Base-by-base conservation (phyloP, 2,888 invertebrate genomes). In the Desoria tigrina region DNA sequence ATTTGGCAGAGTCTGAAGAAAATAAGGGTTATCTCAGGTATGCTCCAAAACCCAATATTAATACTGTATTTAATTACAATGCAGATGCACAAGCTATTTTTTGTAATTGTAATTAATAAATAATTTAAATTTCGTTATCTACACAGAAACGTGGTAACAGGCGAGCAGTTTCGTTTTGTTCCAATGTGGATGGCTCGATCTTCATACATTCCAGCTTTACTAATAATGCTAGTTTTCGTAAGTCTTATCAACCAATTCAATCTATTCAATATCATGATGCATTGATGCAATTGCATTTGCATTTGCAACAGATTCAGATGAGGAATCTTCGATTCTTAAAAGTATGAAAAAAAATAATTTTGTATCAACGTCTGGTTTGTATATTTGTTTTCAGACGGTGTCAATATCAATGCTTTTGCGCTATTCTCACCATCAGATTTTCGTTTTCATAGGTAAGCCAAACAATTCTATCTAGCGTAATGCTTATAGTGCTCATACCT, bases 381-480 rank as follows among this genome's bases (percentile, higher is more conserved):
- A 26, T 78, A 78, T 82, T 79, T 89, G 90, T n/a, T n/a, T n/a
- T 66, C 88, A 99, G 98, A 99, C 98, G 28, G 90, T 98, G 73
- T 94, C 96, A 53, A 95, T 97, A 78, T 98, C 98, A 50, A 97
- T 98, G 91, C 83, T 99, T 77, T 84, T 99, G 77, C 88, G 98
- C 58, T 99, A 98, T 82, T 98, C 98, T 14, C 99, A 99, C 83
- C 98, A 99, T 81, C 99, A 99, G 84, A 98, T 99, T 79, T 98
- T 99, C 83, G 89, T 98, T 70, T 98, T 99, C 80, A 98, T 99
- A 78, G 94, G 96, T 95, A 84, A 90, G 90, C 86, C 68, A 51
- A n/a, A n/a, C n/a, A n/a, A n/a, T n/a, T n/a, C n/a, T n/a, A n/a
- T n/a, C n/a, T n/a, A n/a, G n/a, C n/a, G n/a, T n/a, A n/a, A n/a